Evolutionary conservation across 2,113 vertebrate genomes (phyloP).

Genomic region (Phalacrocorax brasilianus): DNA sequence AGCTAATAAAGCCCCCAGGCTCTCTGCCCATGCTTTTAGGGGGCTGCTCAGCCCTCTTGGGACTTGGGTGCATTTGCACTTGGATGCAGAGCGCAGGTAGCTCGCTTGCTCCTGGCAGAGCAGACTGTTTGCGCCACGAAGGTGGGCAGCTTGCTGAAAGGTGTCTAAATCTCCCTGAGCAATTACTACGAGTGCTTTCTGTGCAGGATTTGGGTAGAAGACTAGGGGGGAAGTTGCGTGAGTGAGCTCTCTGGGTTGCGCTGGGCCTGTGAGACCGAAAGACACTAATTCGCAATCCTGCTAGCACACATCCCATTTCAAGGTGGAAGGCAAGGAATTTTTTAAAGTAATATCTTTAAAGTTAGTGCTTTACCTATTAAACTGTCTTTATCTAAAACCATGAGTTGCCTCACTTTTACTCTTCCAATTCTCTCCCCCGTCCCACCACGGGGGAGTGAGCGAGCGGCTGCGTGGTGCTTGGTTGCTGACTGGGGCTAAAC

Average conservation of each 20-base stretch:
- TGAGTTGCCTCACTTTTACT: too few species aligned
- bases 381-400: too few species aligned
- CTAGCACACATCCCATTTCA: not conserved
- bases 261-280: not conserved
- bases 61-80: rapidly evolving
- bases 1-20: rapidly evolving
- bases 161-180: too few species aligned
- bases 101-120: not conserved
- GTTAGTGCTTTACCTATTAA: not conserved
- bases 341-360: not conserved
- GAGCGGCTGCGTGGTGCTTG: too few species aligned
- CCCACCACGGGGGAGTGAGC: too few species aligned
- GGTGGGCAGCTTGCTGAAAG: not conserved
- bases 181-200: rapidly evolving
- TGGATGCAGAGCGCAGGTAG: rapidly evolving
- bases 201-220: not conserved
- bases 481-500: too few species aligned
- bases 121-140: not conserved
- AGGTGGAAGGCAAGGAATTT: not conserved
- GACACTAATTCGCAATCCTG: not conserved
- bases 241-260: not conserved
- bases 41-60: not conserved
- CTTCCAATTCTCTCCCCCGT: too few species aligned
- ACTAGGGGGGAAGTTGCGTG: not conserved
- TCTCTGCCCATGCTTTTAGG: rapidly evolving